Evolutionary conservation across 2,113 vertebrate species (phyloP).

Genomic region (Hepsetus odoe): DNA sequence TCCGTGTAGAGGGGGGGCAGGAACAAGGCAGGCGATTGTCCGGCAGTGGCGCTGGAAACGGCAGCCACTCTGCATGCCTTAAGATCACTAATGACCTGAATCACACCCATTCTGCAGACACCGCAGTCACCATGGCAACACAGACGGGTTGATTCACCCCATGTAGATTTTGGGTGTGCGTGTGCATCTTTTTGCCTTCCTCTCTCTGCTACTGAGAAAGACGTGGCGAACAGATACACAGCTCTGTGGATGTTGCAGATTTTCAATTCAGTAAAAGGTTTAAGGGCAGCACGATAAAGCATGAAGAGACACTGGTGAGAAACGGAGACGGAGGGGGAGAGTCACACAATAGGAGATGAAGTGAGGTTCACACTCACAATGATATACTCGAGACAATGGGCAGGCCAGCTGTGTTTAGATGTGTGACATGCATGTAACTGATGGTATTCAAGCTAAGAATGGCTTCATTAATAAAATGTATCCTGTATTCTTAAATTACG

Average conservation of each 20-base stretch:
- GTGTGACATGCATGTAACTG: neutral
- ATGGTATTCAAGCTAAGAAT: neutral
- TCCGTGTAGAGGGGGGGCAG: constrained; percentile 16
- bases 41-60: constrained; percentile 4
- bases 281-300: neutral
- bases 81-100: constrained; percentile 67
- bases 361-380: neutral
- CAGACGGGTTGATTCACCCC: constrained; percentile 66
- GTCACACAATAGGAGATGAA: neutral
- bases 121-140: constrained; percentile 75
- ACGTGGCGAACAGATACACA: constrained; percentile 60
- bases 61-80: constrained; percentile 42
- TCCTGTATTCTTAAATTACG: too few species aligned
- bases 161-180: constrained; percentile 26
- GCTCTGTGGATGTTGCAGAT: constrained; percentile 45
- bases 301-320: neutral
- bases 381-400: neutral
- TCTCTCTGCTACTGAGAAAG: neutral
- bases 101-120: constrained; percentile 75
- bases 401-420: neutral
- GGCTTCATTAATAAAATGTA: too few species aligned
- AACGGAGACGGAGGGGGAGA: neutral
- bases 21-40: constrained; percentile 35
- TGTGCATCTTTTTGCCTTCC: neutral
- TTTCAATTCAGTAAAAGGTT: neutral